phyloP scores from a whole-genome alignment of 2,888 invertebrate genomes.

The Anorthoa munda region DNA sequence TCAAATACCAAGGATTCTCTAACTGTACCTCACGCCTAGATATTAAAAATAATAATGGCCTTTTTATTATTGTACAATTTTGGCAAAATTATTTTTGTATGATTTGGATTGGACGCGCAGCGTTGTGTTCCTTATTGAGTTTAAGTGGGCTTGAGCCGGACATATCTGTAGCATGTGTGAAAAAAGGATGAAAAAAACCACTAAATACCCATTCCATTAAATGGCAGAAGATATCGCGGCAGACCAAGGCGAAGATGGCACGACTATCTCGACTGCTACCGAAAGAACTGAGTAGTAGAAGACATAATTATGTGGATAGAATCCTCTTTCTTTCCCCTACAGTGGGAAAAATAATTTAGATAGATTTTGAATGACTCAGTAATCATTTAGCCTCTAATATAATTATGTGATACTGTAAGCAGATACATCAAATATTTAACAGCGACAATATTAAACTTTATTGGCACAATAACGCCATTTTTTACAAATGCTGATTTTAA shows the following conservation, averaged over 20 bases:
- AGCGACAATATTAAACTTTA: constrained; percentile 12
- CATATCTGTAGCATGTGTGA: not conserved
- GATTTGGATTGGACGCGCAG: not conserved
- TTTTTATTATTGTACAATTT: too few relatives aligned
- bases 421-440: constrained; percentile 3
- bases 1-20: constrained; percentile 9
- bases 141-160: not conserved
- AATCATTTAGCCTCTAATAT: not conserved
- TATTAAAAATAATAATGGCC: constrained; percentile 46
- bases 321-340: too few relatives aligned
- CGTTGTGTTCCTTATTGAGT: not conserved
- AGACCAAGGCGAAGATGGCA: not conserved
- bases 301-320: not conserved
- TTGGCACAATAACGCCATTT: constrained; percentile 19
- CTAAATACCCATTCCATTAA: not conserved
- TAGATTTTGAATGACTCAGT: not conserved
- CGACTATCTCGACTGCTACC: too few relatives aligned
- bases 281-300: not conserved
- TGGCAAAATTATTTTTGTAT: not conserved
- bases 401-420: not conserved
- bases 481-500: constrained; percentile 36
- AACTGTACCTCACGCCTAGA: not conserved
- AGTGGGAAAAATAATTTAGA: not conserved
- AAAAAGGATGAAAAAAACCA: not conserved
- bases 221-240: not conserved